These are phyloP conservation scores for Stomorhina lunata DNA, from an alignment of 2,888 invertebrate genomes.

Conservation along the genomic window DNA sequence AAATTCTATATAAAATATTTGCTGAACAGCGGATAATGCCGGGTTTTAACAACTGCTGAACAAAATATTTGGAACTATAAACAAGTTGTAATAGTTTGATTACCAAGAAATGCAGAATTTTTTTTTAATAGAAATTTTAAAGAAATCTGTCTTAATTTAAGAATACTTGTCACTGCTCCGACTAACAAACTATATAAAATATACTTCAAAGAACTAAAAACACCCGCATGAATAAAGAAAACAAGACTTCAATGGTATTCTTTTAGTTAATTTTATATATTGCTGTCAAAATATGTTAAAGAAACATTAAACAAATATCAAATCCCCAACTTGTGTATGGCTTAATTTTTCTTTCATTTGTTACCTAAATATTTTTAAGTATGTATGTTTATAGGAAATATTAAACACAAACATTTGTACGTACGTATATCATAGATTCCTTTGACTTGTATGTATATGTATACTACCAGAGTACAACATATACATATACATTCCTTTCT, in stretches of 20 bases:
- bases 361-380: constrained; percentile 4
- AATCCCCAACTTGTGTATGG: constrained; percentile 32
- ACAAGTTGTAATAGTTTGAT: too few relatives aligned
- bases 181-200: too few relatives aligned
- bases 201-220: too few relatives aligned
- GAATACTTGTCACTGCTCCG: too few relatives aligned
- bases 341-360: neutral
- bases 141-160: too few relatives aligned
- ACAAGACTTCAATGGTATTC: neutral
- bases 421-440: constrained; percentile 3
- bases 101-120: too few relatives aligned
- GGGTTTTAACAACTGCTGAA: too few relatives aligned
- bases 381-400: neutral
- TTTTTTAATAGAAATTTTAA: too few relatives aligned
- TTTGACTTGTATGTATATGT: constrained; percentile 23
- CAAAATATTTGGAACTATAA: too few relatives aligned
- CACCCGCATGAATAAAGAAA: neutral
- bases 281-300: constrained; percentile 11
- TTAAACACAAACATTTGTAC: too few relatives aligned
- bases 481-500: neutral
- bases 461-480: constrained; percentile 40
- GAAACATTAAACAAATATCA: constrained; percentile 17
- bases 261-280: neutral
- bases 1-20: too few relatives aligned
- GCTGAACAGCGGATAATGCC: too few relatives aligned